Base-by-base conservation (phyloP, 37 sponge, comb jelly and placozoan species). In the Dysidea cf. avara region DNA sequence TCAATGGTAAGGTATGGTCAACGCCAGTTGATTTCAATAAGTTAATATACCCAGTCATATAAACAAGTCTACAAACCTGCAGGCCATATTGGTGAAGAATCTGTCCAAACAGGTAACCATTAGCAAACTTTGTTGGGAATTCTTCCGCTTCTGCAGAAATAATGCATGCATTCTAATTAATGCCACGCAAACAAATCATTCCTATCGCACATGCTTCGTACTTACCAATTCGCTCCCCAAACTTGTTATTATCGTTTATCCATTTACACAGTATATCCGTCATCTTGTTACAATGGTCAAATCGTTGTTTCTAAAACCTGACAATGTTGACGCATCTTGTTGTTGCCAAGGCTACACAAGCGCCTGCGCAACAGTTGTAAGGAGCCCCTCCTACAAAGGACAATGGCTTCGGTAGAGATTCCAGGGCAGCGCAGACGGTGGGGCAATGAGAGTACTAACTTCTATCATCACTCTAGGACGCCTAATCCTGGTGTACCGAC, bases 181-280 rank as follows among this genome's bases (percentile, higher is more conserved):
- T 51, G 29, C 14, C 13, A 16, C 7, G 22, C 50, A 3, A 13
- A 26, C 1, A 16, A 13, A 22, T 29, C 18, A 3, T 37, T 43
- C 7, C 40, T 43, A 2, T 13, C n/a, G n/a, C n/a, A n/a, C n/a
- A n/a, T n/a, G n/a, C n/a, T n/a, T n/a, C n/a, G n/a, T n/a, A 76
- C 88, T 92, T 63, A 92, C 93, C 57, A 12, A 92, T 84, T 39
- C 52, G 56, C 6, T 75, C 58, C 2, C 69, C 81, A 7, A 80
- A 26, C 22, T 56, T n/a, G 1, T 92, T 66, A 18, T 96, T 90
- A 13, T 96, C 80, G 68, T 92, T 96, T 11, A 96, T 63, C 97
- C 97, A 96, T 16, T 76, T 76, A 62, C 97, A 96, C 62, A 96
- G 82, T 28, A 96, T 92, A 6, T 89, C 97, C 12, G 97, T 89